Conservation (phyloP, 2,797 vertebrate genomes). For the Phalloptychus januarius region DNA sequence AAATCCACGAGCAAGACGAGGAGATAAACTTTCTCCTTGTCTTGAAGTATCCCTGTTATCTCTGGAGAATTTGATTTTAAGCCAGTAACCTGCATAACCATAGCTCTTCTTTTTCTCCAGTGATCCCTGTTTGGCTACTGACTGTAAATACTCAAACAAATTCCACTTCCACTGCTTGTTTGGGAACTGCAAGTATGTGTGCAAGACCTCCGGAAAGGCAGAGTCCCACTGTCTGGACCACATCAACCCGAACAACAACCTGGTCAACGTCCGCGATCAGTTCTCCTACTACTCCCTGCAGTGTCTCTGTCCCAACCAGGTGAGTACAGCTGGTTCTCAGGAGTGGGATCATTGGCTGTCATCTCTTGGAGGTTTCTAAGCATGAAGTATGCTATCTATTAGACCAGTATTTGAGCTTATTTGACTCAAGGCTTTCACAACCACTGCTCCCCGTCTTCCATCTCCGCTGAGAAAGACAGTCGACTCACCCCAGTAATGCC, state of each 20-base stretch:
- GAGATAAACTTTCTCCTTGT: background rate
- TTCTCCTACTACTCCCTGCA: constrained; percentile 98
- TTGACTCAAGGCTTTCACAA: constrained; percentile 81
- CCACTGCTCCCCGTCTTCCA: constrained; percentile 68
- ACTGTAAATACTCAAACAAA: constrained; percentile 99
- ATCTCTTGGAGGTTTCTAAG: constrained; percentile 68
- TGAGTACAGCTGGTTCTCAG: constrained; percentile 73
- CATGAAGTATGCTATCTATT: constrained; percentile 81
- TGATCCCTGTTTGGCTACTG: constrained; percentile 96
- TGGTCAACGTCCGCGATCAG: constrained; percentile 98
- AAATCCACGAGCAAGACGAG: background rate
- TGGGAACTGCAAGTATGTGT: constrained; percentile 99
- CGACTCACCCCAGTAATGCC: constrained; percentile 82
- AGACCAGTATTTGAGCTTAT: constrained; percentile 80
- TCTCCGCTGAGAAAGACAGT: constrained; percentile 78
- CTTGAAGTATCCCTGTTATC: background rate
- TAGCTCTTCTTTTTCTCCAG: constrained; percentile 70
- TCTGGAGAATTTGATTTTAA: background rate
- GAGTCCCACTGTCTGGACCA: constrained; percentile 99
- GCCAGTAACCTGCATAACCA: constrained; percentile 18
- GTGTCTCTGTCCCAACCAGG: constrained; percentile 99
- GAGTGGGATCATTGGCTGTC: constrained; percentile 69
- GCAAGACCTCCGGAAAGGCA: constrained; percentile 98
- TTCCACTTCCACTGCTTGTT: constrained; percentile 99
- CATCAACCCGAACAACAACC: constrained; percentile 98